phyloP scores from a whole-genome alignment of 2,888 invertebrate genomes.

The Nesidiocoris tenuis region DNA sequence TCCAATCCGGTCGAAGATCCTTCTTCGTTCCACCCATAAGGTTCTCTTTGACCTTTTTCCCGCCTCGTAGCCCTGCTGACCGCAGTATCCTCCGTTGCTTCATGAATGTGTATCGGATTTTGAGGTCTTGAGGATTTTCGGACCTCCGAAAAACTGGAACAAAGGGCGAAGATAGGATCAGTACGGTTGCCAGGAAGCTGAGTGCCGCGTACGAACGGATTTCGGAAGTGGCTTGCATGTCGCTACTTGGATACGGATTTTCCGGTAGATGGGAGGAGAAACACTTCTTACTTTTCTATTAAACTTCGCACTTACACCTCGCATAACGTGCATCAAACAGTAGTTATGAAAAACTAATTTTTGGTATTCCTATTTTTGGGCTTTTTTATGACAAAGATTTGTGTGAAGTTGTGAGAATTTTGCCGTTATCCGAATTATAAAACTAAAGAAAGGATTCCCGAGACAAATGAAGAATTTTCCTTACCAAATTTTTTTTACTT shows the following conservation, averaged over 20 bases:
- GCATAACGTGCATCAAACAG: too few species aligned
- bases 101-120: neutral
- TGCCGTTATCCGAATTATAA: too few species aligned
- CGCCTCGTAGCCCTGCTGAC: neutral
- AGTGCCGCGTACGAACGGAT: neutral
- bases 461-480: too few species aligned
- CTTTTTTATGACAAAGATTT: too few species aligned
- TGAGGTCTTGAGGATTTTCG: neutral
- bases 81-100: neutral
- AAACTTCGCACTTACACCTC: too few species aligned
- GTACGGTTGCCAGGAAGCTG: neutral
- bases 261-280: too few species aligned
- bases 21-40: neutral
- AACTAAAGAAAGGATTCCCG: too few species aligned
- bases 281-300: too few species aligned
- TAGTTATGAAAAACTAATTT: too few species aligned
- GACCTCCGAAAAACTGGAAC: neutral
- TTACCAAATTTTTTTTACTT: too few species aligned
- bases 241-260: neutral
- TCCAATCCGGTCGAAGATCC: neutral
- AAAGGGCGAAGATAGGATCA: neutral
- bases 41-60: neutral
- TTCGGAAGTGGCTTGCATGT: neutral
- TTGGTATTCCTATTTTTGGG: too few species aligned
- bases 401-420: too few species aligned